Percentiles rank a stretch among this genome's conserved stretches.
These are phyloP conservation scores for Carterocephalus palaemon DNA, from an alignment of 2,888 invertebrate species.

Conservation along the genomic window DNA sequence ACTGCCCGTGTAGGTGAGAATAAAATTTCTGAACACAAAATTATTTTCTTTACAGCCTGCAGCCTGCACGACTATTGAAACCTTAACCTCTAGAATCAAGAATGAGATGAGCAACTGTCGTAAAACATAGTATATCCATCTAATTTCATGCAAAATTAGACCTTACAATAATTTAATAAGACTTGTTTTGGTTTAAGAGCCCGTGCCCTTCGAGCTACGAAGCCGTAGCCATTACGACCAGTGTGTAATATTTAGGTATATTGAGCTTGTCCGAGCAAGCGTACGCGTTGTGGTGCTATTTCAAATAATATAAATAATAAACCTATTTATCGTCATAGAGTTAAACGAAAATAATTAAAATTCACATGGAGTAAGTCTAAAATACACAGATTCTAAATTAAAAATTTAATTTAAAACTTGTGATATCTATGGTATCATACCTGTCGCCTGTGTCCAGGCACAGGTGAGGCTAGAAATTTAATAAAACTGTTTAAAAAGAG, in stretches of 20 bases:
- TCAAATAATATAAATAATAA: neutral
- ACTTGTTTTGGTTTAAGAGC: neutral
- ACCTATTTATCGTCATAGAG: too few relatives aligned
- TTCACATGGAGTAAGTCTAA: neutral
- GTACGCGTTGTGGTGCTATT: constrained; percentile 13
- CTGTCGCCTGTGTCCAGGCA: too few relatives aligned
- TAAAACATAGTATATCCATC: neutral
- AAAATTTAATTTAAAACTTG: neutral
- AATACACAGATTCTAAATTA: neutral
- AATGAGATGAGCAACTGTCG: constrained; percentile 9
- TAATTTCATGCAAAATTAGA: neutral
- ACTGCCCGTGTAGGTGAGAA: neutral
- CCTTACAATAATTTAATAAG: neutral
- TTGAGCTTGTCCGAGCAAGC: constrained; percentile 9
- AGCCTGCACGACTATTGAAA: neutral
- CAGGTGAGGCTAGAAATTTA: too few relatives aligned
- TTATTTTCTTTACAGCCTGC: neutral
- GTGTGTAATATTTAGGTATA: constrained; percentile 20
- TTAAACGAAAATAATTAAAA: too few relatives aligned
- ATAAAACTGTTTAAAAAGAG: neutral
- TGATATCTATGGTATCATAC: too few relatives aligned
- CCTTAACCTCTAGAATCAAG: constrained; percentile 13
- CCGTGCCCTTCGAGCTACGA: constrained; percentile 8
- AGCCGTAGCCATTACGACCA: constrained; percentile 11
- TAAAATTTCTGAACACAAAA: too few relatives aligned